Base-by-base conservation (phyloP, 2,113 vertebrate genomes). In the Sapajus apella region DNA sequence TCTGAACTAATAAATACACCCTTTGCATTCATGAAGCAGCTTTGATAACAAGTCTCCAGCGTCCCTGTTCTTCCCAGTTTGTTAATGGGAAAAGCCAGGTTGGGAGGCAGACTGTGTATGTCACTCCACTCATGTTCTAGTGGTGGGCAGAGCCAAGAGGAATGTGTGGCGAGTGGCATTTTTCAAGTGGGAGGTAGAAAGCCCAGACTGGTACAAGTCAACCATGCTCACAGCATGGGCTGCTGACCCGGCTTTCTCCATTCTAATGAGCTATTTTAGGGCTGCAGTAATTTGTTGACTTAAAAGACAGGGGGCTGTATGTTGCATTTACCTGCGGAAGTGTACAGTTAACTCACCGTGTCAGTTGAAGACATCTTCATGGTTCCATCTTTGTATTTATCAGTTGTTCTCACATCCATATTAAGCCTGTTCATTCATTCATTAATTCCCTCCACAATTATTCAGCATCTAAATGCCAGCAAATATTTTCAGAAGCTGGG, bases 331-430 rank as follows among this genome's bases (percentile, higher is more conserved):
- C 2, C 16, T 58, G 47, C 35, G 76, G 47, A 45, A 47, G 35
- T n/a, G 52, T 75, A 77, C 37, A 35, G 80, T n/a, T 47, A 18
- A 64, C 52, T 5, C 40, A 32, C 47, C 55, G 7, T 18, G 13
- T 47, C 32, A 23, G 2, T 10, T 40, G 61, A 88, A 92, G 80
- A 68, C 20, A 40, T 90, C 8, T 55, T 66, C 64, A 55, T 79
- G 64, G 18, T 73, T 90, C 52, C 32, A 61, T 27, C 30, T 84
- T 89, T 84, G 61, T 81, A 68, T 75, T 82, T 90, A 72, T 87
- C 30, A 66, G n/a, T 58, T 91, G n/a, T n/a, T 88, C 25, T 89
- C 40, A 90, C 90, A 87, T 91, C 87, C 30, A 45, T 52, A 77
- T 17, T 52, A 66, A 93, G 52, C 50, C 61, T 76, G 56, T 47